These are phyloP conservation scores for Lacanobia wlatinum DNA, from an alignment of 2,888 invertebrate genomes.

Conservation along the genomic window DNA sequence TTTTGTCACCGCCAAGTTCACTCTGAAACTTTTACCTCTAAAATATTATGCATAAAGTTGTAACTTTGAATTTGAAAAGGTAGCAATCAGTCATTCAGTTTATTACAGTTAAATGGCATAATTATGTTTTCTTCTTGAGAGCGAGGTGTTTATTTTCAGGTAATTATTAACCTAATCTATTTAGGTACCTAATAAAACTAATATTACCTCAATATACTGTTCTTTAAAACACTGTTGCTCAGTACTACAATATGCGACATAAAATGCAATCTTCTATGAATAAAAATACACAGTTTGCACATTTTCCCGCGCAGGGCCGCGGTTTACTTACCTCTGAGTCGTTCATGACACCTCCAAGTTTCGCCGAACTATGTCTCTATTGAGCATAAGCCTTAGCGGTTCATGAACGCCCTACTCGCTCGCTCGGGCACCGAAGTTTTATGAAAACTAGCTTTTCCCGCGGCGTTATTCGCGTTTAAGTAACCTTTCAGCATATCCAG, in stretches of 20 bases:
- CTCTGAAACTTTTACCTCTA: background rate
- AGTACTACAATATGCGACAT: background rate
- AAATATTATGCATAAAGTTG: background rate
- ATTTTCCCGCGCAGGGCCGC: background rate
- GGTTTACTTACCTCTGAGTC: background rate
- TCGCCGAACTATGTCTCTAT: background rate
- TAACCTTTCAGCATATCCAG: too few relatives aligned
- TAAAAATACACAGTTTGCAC: background rate
- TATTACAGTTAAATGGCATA: too few relatives aligned
- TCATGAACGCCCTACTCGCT: background rate
- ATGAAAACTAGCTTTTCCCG: too few relatives aligned
- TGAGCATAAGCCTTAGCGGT: background rate
- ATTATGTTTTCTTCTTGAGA: too few relatives aligned
- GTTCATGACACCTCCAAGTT: background rate
- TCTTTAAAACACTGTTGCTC: background rate
- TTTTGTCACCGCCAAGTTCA: background rate
- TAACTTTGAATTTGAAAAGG: background rate
- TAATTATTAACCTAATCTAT: background rate
- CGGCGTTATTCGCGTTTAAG: too few relatives aligned
- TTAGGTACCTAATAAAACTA: background rate
- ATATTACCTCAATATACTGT: too few relatives aligned
- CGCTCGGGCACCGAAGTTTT: background rate
- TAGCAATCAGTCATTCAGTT: too few relatives aligned
- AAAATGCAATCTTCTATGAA: slow-evolving; percentile 12
- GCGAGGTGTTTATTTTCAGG: background rate